Conservation (phyloP, 2,888 invertebrate species). For the Gortyna flavago region DNA sequence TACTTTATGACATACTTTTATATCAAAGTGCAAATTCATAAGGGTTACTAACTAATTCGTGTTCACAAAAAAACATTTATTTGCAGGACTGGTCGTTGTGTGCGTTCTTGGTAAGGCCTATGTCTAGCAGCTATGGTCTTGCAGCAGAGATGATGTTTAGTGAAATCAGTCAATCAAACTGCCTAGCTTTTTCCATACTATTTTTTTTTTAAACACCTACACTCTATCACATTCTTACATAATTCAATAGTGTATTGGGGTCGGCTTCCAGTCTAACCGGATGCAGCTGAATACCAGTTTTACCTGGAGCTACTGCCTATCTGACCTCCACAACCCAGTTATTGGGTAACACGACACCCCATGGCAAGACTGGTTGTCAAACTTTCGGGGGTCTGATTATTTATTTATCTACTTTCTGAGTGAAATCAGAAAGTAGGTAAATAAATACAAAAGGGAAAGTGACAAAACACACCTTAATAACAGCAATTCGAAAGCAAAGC, state of each 20-base stretch:
- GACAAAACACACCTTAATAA: constrained; percentile 6
- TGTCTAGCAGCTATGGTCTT: not conserved
- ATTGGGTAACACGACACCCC: not conserved
- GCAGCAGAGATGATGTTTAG: not conserved
- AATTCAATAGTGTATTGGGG: too few relatives aligned
- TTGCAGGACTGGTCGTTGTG: not conserved
- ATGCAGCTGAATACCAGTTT: not conserved
- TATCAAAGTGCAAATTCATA: not conserved
- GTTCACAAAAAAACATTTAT: not conserved
- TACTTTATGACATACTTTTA: too few relatives aligned
- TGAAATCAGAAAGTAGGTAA: not conserved
- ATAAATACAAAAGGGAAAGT: not conserved
- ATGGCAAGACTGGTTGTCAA: not conserved
- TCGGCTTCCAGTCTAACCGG: not conserved
- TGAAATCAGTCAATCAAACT: not conserved
- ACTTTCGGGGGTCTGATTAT: not conserved
- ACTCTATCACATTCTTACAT: too few relatives aligned
- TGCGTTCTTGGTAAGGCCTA: not conserved
- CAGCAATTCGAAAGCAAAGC: constrained; percentile 31
- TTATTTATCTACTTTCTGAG: too few relatives aligned
- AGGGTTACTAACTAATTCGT: not conserved
- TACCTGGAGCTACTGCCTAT: not conserved
- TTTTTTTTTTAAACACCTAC: not conserved
- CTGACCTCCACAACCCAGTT: not conserved
- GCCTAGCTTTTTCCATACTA: not conserved